These are phyloP conservation scores for Montifringilla adamsi DNA, from an alignment of 2,113 vertebrate genomes.

Conservation along the genomic window DNA sequence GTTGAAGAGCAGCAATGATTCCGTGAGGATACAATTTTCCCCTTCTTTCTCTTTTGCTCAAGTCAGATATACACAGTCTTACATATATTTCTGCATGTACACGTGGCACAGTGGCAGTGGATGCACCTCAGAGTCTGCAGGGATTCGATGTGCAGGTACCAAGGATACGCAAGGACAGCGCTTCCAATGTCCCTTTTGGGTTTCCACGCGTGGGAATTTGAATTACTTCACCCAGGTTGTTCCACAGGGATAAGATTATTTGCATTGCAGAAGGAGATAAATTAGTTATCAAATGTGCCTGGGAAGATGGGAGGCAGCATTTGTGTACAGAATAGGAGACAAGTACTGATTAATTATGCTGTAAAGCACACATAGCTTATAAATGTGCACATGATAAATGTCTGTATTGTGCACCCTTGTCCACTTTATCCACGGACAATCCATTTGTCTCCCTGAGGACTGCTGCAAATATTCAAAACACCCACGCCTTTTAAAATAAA, in stretches of 20 bases:
- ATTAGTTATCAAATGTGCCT: not conserved
- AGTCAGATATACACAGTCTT: not conserved
- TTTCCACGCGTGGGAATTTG: rapidly evolving
- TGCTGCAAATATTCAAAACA: not conserved
- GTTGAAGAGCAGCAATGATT: not conserved
- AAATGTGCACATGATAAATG: not conserved
- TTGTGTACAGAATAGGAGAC: not conserved
- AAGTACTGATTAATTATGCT: constrained; percentile 11
- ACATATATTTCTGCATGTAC: not conserved
- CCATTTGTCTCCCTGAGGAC: not conserved
- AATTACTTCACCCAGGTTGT: not conserved
- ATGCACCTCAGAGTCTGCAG: not conserved
- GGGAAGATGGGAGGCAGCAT: not conserved
- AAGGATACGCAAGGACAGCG: rapidly evolving
- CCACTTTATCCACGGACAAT: not conserved
- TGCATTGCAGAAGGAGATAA: not conserved
- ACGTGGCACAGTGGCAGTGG: not conserved
- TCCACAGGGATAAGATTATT: not conserved
- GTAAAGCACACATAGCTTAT: not conserved
- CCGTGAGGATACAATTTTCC: not conserved
- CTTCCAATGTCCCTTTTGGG: not conserved
- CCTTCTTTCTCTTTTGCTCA: not conserved
- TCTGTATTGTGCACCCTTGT: not conserved
- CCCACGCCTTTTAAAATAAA: not conserved
- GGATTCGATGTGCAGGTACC: not conserved